phyloP scores from a whole-genome alignment of 2,113 vertebrate species.

The Ia io region DNA sequence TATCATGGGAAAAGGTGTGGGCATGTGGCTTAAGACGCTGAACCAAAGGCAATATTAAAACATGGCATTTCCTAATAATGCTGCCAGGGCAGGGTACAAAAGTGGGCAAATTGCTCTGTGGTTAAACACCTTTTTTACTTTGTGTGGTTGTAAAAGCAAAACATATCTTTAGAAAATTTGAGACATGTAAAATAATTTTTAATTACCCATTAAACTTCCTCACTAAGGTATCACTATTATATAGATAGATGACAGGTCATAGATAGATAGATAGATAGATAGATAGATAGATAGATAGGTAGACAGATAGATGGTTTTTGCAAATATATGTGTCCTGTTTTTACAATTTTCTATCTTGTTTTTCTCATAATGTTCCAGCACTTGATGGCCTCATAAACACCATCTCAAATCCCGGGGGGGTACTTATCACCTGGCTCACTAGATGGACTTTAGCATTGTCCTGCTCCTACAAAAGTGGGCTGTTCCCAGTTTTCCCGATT shows the following conservation, averaged over 20 bases:
- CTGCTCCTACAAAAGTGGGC: not conserved
- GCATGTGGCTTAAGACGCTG: not conserved
- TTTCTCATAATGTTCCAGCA: not conserved
- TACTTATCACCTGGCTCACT: fast-evolving
- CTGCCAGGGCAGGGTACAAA: not conserved
- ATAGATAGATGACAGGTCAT: not conserved
- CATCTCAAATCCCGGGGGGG: fast-evolving
- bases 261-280: not conserved
- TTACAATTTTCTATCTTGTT: fast-evolving
- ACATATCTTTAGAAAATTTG: not conserved
- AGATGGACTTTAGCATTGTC: fast-evolving
- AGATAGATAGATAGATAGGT: not conserved
- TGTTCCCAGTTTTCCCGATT: not conserved
- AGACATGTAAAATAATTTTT: not conserved
- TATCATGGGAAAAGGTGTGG: not conserved
- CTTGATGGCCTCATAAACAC: fast-evolving
- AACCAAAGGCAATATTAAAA: not conserved
- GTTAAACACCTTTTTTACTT: not conserved
- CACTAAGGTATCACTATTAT: not conserved
- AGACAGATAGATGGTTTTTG: not conserved
- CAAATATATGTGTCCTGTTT: not conserved
- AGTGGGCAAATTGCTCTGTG: no score
- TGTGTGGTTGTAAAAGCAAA: not conserved
- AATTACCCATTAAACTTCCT: not conserved
- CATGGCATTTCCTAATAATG: fast-evolving